phyloP scores from a whole-genome alignment of 1,140 invertebrate species.

The Ericerus pela region DNA sequence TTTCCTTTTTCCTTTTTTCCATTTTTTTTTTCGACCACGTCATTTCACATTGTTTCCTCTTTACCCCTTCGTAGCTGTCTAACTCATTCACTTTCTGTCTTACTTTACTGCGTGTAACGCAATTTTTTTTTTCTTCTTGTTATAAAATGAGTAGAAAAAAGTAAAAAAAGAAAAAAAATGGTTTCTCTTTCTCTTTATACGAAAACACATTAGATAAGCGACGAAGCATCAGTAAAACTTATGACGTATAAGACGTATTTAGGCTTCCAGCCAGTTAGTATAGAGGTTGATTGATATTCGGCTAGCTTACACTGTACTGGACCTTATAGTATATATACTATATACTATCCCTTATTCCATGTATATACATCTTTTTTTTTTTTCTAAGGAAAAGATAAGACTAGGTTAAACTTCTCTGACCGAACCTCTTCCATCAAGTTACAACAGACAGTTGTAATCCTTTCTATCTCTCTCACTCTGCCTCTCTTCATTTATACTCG shows the following conservation, averaged over 20 bases:
- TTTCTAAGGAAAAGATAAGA: conserved; percentile 1
- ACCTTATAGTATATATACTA: no score
- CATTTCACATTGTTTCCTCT: no score
- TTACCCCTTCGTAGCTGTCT: no score
- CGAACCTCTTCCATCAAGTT: conserved; percentile 5
- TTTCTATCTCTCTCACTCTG: no score
- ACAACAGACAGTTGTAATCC: background rate
- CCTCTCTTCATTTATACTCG: no score
- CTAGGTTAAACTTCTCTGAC: background rate
- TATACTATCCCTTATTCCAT: no score
- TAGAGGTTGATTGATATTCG: conserved; percentile 7
- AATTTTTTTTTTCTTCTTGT: background rate
- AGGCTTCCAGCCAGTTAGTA: background rate
- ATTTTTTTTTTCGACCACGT: no score
- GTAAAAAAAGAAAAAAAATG: background rate
- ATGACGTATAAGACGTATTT: background rate
- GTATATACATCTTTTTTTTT: no score
- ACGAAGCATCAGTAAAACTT: background rate
- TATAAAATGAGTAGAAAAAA: background rate
- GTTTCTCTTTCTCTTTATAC: background rate
- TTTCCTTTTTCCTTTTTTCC: no score
- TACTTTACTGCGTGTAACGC: no score
- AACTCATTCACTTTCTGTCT: no score
- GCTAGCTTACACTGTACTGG: background rate
- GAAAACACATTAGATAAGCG: conserved; percentile 1